Base-by-base conservation (phyloP, 2,797 vertebrate species). In the Enteromius viviparus region DNA sequence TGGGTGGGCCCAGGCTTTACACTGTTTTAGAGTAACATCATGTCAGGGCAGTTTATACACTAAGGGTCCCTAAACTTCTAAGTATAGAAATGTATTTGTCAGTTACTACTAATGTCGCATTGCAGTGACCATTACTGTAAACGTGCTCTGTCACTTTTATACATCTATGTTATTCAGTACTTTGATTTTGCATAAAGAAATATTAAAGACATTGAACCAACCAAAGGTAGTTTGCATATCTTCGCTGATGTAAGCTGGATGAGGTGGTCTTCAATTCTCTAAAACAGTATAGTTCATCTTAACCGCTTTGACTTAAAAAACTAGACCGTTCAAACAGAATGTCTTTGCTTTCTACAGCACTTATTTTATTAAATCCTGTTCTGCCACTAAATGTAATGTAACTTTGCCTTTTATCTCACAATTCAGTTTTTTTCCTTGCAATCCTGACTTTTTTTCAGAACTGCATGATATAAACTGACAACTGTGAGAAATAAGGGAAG, bases 191-290 rank as follows among this genome's bases (percentile, higher is more conserved):
- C 51, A 66, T 29, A n/a, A 3, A 12, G 11, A 53, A 17, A 53
- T 53, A 78, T 78, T 37, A 37, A 79, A 74, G 10, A 55, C 19
- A 37, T 32, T 53, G 37, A 29, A 72, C 26, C 26, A 72, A 8
- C 45, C 70, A 51, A 21, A 51, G 26, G 9, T 49, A 32, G 40
- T 23, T 72, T 21, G 68, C 45, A 23, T n/a, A 6, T 29, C 40
- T 70, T 70, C 26, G 68, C 68, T 70, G n/a, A 47, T 70, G 26
- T 32, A 51, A 51, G 23, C 26, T 29, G 37, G 37, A 42, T 42
- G 42, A 42, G 65, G 40, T 68, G 21, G 5, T 45, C n/a, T 23
- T 23, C 1, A 70, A 7, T 45, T 26, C 26, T 45, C 12, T 23
- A 68, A 68, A 47, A 11, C 40, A 47, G 3, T 15, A 9, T 14